Conservation (phyloP, 2,113 vertebrate genomes). For the Tyto alba region DNA sequence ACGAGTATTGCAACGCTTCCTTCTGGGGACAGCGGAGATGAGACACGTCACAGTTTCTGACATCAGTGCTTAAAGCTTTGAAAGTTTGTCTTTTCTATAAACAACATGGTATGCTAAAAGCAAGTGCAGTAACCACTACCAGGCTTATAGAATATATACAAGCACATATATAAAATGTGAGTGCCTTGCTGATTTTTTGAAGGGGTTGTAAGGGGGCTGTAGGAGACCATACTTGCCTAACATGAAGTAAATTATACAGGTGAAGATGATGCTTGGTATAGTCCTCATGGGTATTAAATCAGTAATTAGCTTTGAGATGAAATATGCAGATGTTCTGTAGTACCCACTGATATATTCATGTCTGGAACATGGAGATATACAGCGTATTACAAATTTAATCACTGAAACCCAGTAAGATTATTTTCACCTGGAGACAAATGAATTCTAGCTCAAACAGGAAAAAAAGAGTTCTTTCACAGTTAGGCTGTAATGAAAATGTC, state of each 20-base stretch:
- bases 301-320: slow-evolving; percentile 84
- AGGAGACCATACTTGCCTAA: slow-evolving; percentile 75
- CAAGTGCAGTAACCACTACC: not conserved
- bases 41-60: not conserved
- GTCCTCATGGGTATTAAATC: slow-evolving; percentile 87
- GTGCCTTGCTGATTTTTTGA: not conserved
- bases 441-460: not conserved
- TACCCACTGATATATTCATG: slow-evolving; percentile 97
- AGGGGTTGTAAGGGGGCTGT: not conserved
- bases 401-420: not conserved
- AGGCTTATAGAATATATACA: fast-evolving
- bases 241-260: slow-evolving; percentile 88
- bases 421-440: not conserved
- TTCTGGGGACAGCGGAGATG: not conserved
- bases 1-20: not conserved
- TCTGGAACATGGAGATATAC: slow-evolving; percentile 66
- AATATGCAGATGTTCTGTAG: slow-evolving; percentile 89
- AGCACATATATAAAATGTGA: not conserved
- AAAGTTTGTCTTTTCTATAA: not conserved
- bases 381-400: not conserved
- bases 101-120: not conserved
- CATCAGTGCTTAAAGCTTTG: not conserved
- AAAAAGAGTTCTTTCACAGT: not conserved
- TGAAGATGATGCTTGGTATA: slow-evolving; percentile 83
- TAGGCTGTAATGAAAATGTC: not conserved